phyloP scores from a whole-genome alignment of 2,888 invertebrate species.

The Halocaridina rubra region DNA sequence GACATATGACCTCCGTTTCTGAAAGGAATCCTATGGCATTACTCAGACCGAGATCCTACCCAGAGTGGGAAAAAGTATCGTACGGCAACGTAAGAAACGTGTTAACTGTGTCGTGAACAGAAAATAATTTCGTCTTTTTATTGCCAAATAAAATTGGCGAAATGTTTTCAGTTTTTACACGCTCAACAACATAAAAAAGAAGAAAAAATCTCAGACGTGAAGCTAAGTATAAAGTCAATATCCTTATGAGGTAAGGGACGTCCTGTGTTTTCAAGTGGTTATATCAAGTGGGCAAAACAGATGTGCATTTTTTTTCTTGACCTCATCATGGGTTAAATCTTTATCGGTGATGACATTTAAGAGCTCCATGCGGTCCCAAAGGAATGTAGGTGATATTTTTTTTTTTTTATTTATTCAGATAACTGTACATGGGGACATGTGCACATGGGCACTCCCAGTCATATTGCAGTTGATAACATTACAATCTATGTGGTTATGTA shows the following conservation, averaged over 20 bases:
- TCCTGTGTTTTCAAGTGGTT: not conserved
- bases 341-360: not conserved
- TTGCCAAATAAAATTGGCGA: too few species aligned
- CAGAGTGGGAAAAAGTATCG: not conserved
- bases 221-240: too few species aligned
- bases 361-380: not conserved
- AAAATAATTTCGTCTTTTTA: too few species aligned
- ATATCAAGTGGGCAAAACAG: not conserved
- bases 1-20: not conserved
- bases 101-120: too few species aligned
- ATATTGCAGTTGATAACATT: too few species aligned
- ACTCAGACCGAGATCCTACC: not conserved
- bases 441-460: too few species aligned
- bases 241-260: too few species aligned
- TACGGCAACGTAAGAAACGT: not conserved
- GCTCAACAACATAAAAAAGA: not conserved
- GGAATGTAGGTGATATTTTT: not conserved
- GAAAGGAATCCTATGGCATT: not conserved
- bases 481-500: too few species aligned
- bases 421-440: too few species aligned
- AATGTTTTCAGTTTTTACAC: too few species aligned
- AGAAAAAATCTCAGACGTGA: not conserved
- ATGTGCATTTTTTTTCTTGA: not conserved
- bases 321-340: not conserved
- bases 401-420: too few species aligned